These are phyloP conservation scores for Camelus bactrianus DNA, from an alignment of 2,113 vertebrate species.

Conservation along the genomic window DNA sequence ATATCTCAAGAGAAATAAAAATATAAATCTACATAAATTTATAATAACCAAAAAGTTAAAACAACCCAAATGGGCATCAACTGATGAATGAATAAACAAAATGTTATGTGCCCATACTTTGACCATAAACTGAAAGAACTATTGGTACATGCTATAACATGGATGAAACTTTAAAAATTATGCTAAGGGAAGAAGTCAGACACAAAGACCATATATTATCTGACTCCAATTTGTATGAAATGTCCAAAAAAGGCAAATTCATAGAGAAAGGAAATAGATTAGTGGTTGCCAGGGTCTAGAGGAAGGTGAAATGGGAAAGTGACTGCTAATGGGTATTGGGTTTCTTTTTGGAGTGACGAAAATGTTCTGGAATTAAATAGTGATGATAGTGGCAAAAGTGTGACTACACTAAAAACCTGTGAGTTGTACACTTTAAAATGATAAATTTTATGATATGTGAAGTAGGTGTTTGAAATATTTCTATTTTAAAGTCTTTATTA, in stretches of 20 bases:
- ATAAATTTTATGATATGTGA: background rate
- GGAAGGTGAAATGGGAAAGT: background rate
- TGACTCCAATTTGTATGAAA: background rate
- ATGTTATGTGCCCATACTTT: background rate
- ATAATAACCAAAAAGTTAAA: background rate
- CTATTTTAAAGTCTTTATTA: background rate
- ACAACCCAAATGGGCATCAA: background rate
- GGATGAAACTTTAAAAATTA: slow-evolving; percentile 10
- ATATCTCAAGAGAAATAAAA: slow-evolving; percentile 35
- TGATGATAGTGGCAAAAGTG: background rate
- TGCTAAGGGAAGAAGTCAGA: slow-evolving; percentile 27
- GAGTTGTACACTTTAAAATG: slow-evolving; percentile 13
- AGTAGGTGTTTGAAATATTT: background rate
- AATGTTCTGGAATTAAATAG: slow-evolving; percentile 23
- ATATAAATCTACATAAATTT: slow-evolving; percentile 1
- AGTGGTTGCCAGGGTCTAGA: background rate
- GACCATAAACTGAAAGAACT: slow-evolving; percentile 2
- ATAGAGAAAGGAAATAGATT: background rate
- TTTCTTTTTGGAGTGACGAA: background rate
- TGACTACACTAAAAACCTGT: background rate
- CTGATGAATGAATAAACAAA: background rate
- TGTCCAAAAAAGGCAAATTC: slow-evolving; percentile 30
- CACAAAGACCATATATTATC: background rate
- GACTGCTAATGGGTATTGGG: background rate
- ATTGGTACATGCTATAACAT: background rate